Base-by-base conservation (phyloP, 2,113 vertebrate genomes). In the Pardalotus punctatus region DNA sequence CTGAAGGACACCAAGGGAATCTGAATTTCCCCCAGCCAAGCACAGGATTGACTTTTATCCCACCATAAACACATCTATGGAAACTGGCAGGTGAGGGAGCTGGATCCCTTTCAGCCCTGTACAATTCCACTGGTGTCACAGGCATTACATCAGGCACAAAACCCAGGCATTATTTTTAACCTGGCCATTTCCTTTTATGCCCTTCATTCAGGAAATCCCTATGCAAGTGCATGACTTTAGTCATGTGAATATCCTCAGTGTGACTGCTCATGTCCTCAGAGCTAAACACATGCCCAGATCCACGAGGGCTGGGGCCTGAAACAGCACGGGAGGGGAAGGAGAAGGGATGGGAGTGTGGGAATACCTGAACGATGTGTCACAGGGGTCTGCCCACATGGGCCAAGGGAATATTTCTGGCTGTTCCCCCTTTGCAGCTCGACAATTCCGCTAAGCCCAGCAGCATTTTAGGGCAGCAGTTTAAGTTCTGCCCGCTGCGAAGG, bases 41-140 rank as follows among this genome's bases (percentile, higher is more conserved):
- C 43, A 10, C 72, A 22, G 62, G 42, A 35, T 9, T 36, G 62
- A 25, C 35, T 85, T 62, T 56, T 40, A 36, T 60, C 53, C 54
- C 5, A 0, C 74, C 76, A 58, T n/a, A 42, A 93, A 58, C 51
- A 51, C 14, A 24, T 43, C 60, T 14, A 25, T 4, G 18, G 95
- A 91, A 90, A 93, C 0, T 81, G 80, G 85, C 90, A 96, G 88
- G 92, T 94, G 93, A 94, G 71, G 48, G 58, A 80, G 71, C 71
- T 62, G 94, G 88, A 90, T 20, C n/a, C 45, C 5, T 57, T 81
- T 94, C 93, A 96, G 85, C 28, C 64, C 88, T 92, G 94, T 92
- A 86, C 48, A 96, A 97, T 95, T 97, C 96, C 96, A 97, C 88
- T 92, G 78, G 82, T 81, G 73, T 58, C 91, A 95, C 36, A 66